These are phyloP conservation scores for Myotis myotis DNA, from an alignment of 2,797 vertebrate genomes.

Conservation along the genomic window DNA sequence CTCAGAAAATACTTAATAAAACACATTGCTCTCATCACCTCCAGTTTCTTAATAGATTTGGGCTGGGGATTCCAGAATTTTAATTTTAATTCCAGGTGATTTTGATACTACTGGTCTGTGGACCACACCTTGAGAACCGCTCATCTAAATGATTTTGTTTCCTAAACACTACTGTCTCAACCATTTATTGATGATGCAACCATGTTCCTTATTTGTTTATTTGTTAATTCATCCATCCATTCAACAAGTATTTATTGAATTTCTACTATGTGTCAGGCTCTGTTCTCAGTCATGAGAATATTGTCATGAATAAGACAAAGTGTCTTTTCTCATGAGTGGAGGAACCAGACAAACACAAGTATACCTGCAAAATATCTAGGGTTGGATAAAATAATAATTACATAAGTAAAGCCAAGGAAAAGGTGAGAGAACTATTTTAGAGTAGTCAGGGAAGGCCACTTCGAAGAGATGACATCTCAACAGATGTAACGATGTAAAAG, in stretches of 20 bases:
- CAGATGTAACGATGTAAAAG: not conserved
- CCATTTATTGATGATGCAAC: not conserved
- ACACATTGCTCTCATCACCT: not conserved
- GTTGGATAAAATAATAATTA: not conserved
- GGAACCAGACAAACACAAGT: not conserved
- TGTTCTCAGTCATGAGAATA: not conserved
- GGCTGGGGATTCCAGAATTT: not conserved
- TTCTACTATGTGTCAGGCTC: not conserved
- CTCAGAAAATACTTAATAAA: not conserved
- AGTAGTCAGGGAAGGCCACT: not conserved
- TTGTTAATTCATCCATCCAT: not conserved
- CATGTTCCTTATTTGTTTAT: not conserved
- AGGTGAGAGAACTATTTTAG: not conserved
- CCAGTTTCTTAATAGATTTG: not conserved
- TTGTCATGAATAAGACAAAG: not conserved
- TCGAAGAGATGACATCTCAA: not conserved
- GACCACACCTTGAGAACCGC: not conserved
- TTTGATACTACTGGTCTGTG: not conserved
- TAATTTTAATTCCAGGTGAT: not conserved
- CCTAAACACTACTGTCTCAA: not conserved
- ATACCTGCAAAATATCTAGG: not conserved
- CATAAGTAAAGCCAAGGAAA: not conserved
- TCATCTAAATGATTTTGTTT: conserved; percentile 12
- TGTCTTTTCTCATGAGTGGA: not conserved
- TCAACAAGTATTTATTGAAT: not conserved